phyloP scores from a whole-genome alignment of 2,797 vertebrate genomes.

The Sparus aurata region DNA sequence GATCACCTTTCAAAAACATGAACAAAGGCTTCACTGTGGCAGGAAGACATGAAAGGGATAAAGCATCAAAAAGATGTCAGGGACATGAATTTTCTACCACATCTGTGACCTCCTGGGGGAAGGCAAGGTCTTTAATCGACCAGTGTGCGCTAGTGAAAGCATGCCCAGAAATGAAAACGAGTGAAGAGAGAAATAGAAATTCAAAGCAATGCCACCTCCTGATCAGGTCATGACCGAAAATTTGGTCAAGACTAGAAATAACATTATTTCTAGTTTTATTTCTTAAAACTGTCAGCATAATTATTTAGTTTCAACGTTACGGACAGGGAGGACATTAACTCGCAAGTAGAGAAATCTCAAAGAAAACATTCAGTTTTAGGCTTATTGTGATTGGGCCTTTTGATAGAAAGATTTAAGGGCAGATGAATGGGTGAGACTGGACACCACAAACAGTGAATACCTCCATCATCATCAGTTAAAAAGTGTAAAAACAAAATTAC shows the following conservation, averaged over 20 bases:
- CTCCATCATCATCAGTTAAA: not conserved
- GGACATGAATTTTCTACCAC: conserved; percentile 13
- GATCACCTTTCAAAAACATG: conserved; percentile 5
- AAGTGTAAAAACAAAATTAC: no score
- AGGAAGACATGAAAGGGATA: conserved; percentile 35
- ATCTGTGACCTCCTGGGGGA: conserved; percentile 29
- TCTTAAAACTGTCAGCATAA: not conserved
- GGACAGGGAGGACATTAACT: not conserved
- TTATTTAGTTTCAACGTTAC: not conserved
- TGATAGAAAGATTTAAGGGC: not conserved
- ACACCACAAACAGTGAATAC: not conserved
- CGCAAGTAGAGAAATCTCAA: not conserved
- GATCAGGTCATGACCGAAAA: not conserved
- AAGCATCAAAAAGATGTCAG: conserved; percentile 39
- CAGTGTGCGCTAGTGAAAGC: conserved; percentile 6
- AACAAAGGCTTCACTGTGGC: conserved; percentile 29
- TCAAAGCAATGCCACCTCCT: not conserved
- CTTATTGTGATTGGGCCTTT: not conserved
- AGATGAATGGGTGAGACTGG: no score
- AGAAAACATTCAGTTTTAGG: not conserved
- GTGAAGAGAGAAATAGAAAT: not conserved
- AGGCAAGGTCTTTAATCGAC: conserved; percentile 10
- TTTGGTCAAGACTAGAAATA: not conserved
- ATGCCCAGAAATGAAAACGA: conserved; percentile 12
- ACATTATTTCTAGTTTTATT: not conserved